Percentiles rank a stretch among this genome's conserved stretches.
phyloP scores from a whole-genome alignment of 2,113 vertebrate genomes.

The Seriola rivoliana region DNA sequence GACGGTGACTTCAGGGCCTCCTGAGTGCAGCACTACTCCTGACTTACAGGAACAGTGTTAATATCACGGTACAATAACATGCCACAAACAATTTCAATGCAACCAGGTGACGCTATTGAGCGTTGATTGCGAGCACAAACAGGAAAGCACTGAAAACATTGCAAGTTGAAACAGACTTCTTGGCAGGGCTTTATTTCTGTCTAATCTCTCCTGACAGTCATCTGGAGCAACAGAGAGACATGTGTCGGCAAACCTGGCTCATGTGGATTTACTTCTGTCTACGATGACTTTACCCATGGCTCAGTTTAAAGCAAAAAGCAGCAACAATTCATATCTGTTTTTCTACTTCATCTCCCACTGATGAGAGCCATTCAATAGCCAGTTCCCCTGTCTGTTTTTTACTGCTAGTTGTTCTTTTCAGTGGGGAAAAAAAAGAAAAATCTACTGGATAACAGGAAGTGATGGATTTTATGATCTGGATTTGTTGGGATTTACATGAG shows the following conservation, averaged over 20 bases:
- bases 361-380: constrained; percentile 3
- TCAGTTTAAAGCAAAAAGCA: constrained; percentile 9
- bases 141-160: constrained; percentile 36
- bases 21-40: neutral
- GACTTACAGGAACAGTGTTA: constrained; percentile 4
- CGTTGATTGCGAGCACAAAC: constrained; percentile 46
- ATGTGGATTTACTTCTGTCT: constrained; percentile 48
- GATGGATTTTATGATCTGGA: neutral
- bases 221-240: constrained; percentile 62
- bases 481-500: constrained; percentile 21
- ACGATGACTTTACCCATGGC: constrained; percentile 7
- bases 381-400: neutral
- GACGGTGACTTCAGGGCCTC: constrained; percentile 12
- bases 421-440: neutral
- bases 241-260: constrained; percentile 57
- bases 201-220: constrained; percentile 67
- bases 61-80: constrained; percentile 33
- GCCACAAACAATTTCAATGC: constrained; percentile 16
- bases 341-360: neutral
- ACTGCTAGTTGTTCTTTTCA: neutral
- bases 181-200: constrained; percentile 39
- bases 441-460: constrained; percentile 11
- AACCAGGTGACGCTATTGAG: constrained; percentile 7
- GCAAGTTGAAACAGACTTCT: constrained; percentile 46
- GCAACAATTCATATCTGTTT: constrained; percentile 1